These are phyloP conservation scores for Varanus komodoensis DNA, from an alignment of 2,113 vertebrate species.

Conservation along the genomic window DNA sequence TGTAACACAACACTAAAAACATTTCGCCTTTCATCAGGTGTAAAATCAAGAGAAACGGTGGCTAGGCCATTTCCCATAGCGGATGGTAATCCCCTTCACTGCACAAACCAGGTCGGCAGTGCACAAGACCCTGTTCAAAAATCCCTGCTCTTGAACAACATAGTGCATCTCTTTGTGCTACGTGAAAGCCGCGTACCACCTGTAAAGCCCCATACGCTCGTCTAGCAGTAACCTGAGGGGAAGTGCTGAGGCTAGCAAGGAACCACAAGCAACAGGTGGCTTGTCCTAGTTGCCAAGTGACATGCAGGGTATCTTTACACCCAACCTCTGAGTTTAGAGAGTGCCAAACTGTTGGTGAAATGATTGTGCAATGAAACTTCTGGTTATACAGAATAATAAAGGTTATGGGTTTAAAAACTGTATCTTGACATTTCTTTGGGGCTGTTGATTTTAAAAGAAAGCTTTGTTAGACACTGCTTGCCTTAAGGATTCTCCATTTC, in stretches of 20 bases:
- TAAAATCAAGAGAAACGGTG: too few species aligned
- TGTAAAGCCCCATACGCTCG: not conserved
- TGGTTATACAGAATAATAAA: not conserved
- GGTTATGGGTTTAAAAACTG: not conserved
- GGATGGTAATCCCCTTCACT: not conserved
- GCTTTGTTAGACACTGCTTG: constrained; percentile 11
- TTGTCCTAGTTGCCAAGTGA: not conserved
- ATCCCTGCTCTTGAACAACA: not conserved
- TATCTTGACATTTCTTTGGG: not conserved
- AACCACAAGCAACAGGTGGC: not conserved
- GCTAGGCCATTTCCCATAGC: not conserved
- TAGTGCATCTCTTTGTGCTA: not conserved
- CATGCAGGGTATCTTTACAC: not conserved
- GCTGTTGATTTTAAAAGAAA: not conserved
- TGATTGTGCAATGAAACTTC: not conserved
- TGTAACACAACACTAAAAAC: too few species aligned
- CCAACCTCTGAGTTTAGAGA: not conserved
- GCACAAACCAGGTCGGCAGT: not conserved
- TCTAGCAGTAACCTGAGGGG: not conserved
- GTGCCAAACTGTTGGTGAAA: not conserved
- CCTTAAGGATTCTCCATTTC: constrained; percentile 59
- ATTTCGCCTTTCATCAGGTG: too few species aligned
- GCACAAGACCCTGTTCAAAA: not conserved
- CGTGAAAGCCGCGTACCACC: not conserved
- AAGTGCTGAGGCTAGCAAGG: not conserved